These are phyloP conservation scores for Stegastes partitus DNA, from an alignment of 2,113 vertebrate species.

Conservation along the genomic window DNA sequence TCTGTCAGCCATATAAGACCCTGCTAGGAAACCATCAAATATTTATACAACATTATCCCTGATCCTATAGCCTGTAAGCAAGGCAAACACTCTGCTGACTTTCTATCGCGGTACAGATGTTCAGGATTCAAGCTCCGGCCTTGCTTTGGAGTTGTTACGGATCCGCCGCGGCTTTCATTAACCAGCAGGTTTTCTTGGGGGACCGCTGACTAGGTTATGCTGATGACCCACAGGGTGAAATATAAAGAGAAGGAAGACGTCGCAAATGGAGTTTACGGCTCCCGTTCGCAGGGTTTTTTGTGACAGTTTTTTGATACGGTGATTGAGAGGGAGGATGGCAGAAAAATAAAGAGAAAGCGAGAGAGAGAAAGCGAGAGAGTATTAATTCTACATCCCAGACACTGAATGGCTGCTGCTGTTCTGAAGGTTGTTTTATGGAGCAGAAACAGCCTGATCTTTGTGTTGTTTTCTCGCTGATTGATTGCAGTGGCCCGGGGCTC, in stretches of 20 bases:
- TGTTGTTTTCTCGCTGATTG: conserved; percentile 82
- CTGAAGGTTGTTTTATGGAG: conserved; percentile 80
- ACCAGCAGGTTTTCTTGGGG: conserved; percentile 29
- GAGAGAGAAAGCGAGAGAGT: conserved; percentile 51
- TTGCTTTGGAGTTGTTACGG: conserved; percentile 38
- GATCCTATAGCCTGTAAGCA: conserved; percentile 75
- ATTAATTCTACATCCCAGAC: conserved; percentile 68
- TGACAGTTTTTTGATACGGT: conserved; percentile 60
- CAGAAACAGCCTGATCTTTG: conserved; percentile 75
- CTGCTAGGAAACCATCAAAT: conserved; percentile 88
- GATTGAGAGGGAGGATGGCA: conserved; percentile 54
- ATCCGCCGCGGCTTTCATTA: conserved; percentile 48
- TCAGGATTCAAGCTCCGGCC: conserved; percentile 32
- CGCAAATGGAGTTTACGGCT: conserved; percentile 55
- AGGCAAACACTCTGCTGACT: conserved; percentile 68
- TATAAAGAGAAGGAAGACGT: conserved; percentile 30
- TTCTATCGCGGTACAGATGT: conserved; percentile 57
- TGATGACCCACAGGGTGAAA: conserved; percentile 42
- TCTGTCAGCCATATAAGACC: conserved; percentile 83
- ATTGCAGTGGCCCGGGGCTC: conserved; percentile 79
- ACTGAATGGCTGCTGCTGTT: conserved; percentile 75
- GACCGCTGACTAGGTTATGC: conserved; percentile 42
- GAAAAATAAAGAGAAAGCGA: conserved; percentile 34
- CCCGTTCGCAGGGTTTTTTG: conserved; percentile 38
- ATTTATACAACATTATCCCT: conserved; percentile 85